Percentiles rank a stretch among this genome's conserved stretches.
Evolutionary conservation across 1,140 invertebrate species (phyloP).

Genomic region (Hetaerina americana): DNA sequence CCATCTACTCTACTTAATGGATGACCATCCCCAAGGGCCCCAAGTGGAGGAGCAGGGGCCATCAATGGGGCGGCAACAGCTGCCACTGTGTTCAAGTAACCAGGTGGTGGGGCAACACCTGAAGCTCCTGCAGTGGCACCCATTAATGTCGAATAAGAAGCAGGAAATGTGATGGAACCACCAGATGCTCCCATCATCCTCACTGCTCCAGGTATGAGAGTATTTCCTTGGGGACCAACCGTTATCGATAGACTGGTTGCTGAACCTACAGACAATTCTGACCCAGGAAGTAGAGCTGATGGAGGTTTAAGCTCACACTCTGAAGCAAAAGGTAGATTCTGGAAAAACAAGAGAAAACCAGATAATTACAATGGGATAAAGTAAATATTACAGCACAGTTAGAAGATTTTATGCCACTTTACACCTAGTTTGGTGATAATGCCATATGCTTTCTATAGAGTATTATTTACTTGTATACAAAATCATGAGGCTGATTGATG

Average conservation of each 20-base stretch:
- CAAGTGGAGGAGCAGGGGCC: not conserved
- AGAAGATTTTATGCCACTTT: constrained; percentile 4
- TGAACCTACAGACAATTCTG: not conserved
- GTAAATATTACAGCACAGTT: constrained; percentile 21
- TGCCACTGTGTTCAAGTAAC: not conserved
- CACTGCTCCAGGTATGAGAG: not conserved
- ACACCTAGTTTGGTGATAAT: too few species aligned
- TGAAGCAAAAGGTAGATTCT: constrained; percentile 51
- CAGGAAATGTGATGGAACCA: not conserved
- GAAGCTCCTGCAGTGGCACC: constrained; percentile 14
- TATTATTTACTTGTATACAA: too few species aligned
- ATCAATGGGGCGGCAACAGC: not conserved
- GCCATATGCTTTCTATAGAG: too few species aligned
- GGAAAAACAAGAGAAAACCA: constrained; percentile 12
- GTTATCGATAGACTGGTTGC: not conserved
- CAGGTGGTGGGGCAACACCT: not conserved
- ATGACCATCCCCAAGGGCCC: not conserved
- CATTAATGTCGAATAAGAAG: constrained; percentile 2
- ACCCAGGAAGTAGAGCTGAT: not conserved
- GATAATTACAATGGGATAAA: constrained; percentile 9
- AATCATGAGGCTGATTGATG: too few species aligned
- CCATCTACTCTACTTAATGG: not conserved
- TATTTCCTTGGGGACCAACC: not conserved
- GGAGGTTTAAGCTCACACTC: constrained; percentile 52
- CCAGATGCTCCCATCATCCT: not conserved